A percentile compares a stretch with the other conserved stretches of the same genome.
These are phyloP conservation scores for Notolepis coatsorum DNA, from an alignment of 2,797 vertebrate species.

Conservation along the genomic window DNA sequence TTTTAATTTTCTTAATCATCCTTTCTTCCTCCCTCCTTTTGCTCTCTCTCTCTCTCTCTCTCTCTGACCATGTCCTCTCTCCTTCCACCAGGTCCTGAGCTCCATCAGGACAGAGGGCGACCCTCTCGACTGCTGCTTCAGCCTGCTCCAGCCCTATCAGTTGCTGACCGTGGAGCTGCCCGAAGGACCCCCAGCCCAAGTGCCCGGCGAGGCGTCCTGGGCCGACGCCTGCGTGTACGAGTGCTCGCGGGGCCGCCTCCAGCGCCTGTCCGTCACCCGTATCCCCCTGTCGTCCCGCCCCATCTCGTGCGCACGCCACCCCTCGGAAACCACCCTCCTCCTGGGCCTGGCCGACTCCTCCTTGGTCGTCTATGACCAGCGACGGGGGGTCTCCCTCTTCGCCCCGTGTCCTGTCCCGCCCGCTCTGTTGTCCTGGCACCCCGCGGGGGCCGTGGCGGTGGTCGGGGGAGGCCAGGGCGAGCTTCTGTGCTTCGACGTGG, in stretches of 20 bases:
- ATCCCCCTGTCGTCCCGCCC: conserved; percentile 84
- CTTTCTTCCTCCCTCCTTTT: neutral
- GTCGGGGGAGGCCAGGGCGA: conserved; percentile 89
- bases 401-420: conserved; percentile 85
- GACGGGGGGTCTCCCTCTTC: conserved; percentile 80
- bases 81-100: conserved; percentile 82
- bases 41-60: neutral
- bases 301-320: conserved; percentile 85
- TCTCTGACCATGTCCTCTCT: neutral
- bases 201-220: conserved; percentile 69
- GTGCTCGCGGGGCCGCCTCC: conserved; percentile 79
- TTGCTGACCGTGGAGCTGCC: conserved; percentile 88
- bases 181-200: conserved; percentile 26
- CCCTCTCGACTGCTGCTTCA: conserved; percentile 88
- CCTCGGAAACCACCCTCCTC: conserved; percentile 84
- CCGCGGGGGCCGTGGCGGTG: conserved; percentile 84
- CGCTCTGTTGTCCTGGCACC: conserved; percentile 87
- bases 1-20: neutral
- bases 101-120: conserved; percentile 85
- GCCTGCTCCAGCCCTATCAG: conserved; percentile 85
- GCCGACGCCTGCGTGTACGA: conserved; percentile 87
- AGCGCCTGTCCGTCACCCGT: conserved; percentile 79
- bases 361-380: conserved; percentile 87
- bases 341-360: conserved; percentile 92
- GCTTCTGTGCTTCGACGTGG: conserved; percentile 91